Evolutionary conservation across 2,888 invertebrate species (phyloP).

Genomic region (Bugulina stolonifera): DNA sequence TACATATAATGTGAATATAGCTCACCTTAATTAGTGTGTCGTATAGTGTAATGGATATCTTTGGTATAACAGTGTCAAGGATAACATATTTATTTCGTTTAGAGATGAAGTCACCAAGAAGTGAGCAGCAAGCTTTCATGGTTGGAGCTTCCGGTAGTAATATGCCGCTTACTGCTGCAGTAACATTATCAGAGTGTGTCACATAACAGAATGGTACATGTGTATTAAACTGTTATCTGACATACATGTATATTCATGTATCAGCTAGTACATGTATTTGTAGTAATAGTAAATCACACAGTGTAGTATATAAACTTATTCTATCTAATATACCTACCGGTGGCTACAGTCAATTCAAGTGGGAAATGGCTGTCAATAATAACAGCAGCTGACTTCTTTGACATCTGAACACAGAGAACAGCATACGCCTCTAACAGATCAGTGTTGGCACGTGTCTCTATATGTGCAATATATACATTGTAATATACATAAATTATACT

Average conservation of each 20-base stretch:
- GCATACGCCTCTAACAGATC: constrained; percentile 6
- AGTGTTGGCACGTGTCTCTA: background rate
- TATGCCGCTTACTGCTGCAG: constrained; percentile 60
- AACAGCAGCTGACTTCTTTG: background rate
- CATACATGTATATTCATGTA: no score
- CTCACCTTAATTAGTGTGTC: background rate
- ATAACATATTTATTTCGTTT: background rate
- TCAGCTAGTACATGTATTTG: background rate
- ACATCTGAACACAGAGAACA: constrained; percentile 13
- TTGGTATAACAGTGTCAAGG: background rate
- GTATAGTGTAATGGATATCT: background rate
- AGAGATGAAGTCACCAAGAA: constrained; percentile 53
- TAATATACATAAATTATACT: no score
- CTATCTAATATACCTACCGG: no score
- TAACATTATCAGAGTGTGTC: constrained; percentile 5
- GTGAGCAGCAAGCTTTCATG: constrained; percentile 60
- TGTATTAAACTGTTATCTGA: no score
- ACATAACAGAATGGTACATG: background rate
- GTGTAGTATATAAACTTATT: background rate
- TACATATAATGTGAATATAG: background rate
- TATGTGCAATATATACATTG: background rate
- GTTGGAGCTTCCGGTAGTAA: constrained; percentile 61
- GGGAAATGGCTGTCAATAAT: background rate
- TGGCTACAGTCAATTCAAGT: no score
- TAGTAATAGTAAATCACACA: background rate